A percentile compares a stretch with the other conserved stretches of the same genome.
phyloP scores from a whole-genome alignment of 1,140 invertebrate genomes.

The Eupristina koningsbergeri region DNA sequence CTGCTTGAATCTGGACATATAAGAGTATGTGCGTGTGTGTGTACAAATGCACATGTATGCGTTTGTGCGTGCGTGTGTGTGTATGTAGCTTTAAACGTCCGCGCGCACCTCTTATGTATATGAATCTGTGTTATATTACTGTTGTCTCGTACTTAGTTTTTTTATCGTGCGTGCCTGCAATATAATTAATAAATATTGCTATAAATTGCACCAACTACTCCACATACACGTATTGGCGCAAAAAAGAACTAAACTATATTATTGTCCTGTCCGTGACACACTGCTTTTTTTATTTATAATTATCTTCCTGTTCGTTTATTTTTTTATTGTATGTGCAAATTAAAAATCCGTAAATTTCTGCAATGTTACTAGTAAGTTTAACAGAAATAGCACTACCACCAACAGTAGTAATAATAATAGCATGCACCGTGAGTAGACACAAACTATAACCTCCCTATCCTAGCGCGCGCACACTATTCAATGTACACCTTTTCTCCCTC shows the following conservation, averaged over 20 bases:
- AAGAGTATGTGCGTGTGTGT: neutral
- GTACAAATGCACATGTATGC: too few species aligned
- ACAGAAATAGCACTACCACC: neutral
- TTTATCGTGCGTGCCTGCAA: neutral
- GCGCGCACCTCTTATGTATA: too few species aligned
- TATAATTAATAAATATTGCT: neutral
- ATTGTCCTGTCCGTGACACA: too few species aligned
- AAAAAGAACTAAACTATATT: neutral
- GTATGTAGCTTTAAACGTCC: too few species aligned
- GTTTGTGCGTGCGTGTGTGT: too few species aligned
- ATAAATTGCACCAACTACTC: too few species aligned
- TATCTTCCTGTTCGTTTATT: neutral
- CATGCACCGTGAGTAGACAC: neutral
- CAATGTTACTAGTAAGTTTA: neutral
- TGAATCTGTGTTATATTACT: too few species aligned
- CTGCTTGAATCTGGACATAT: neutral
- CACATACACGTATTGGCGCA: neutral
- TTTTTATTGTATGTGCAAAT: neutral
- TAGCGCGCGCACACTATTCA: neutral
- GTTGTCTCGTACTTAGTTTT: neutral
- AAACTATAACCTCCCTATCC: slow-evolving; percentile 2
- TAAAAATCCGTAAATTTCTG: neutral
- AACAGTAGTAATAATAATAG: too few species aligned
- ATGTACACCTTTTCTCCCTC: slow-evolving; percentile 2
- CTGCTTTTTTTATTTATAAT: too few species aligned